These are phyloP conservation scores for Lynx canadensis DNA, from an alignment of 2,113 vertebrate species.

Conservation along the genomic window DNA sequence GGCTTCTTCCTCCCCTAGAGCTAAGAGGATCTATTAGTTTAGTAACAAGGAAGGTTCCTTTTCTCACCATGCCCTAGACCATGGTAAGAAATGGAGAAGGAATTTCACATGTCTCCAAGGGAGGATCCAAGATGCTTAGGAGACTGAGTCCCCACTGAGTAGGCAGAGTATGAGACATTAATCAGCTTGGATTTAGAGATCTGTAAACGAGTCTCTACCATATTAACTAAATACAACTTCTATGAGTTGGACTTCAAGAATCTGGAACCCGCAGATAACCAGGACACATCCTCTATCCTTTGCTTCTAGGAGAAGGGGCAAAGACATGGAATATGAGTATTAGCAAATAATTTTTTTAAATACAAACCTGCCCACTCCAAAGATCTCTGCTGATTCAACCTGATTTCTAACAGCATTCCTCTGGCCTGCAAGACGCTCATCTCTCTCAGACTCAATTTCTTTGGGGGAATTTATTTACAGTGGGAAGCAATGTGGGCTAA, in stretches of 20 bases:
- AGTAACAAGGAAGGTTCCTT: not conserved
- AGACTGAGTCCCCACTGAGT: not conserved
- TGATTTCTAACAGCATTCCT: not conserved
- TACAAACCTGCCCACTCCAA: not conserved
- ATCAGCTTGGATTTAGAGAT: not conserved
- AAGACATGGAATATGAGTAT: not conserved
- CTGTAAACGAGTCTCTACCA: not conserved
- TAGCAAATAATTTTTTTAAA: not conserved
- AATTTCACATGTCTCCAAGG: not conserved
- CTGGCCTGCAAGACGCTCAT: not conserved
- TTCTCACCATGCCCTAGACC: not conserved
- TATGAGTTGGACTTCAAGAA: not conserved
- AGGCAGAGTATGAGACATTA: not conserved
- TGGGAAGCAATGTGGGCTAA: not conserved
- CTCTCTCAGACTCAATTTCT: not conserved
- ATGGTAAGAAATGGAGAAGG: not conserved
- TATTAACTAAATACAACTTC: not conserved
- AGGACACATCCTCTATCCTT: not conserved
- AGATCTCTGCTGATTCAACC: not conserved
- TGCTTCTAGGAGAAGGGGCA: not conserved
- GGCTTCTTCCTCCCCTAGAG: not conserved
- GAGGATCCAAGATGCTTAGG: not conserved
- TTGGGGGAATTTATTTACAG: slow-evolving; percentile 24
- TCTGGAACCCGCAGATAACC: not conserved
- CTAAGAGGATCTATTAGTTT: not conserved